Evolutionary conservation across 2,888 invertebrate species (phyloP), one percentile per base, ranked within the genome.

Genomic region (Tetragnatha montana): DNA sequence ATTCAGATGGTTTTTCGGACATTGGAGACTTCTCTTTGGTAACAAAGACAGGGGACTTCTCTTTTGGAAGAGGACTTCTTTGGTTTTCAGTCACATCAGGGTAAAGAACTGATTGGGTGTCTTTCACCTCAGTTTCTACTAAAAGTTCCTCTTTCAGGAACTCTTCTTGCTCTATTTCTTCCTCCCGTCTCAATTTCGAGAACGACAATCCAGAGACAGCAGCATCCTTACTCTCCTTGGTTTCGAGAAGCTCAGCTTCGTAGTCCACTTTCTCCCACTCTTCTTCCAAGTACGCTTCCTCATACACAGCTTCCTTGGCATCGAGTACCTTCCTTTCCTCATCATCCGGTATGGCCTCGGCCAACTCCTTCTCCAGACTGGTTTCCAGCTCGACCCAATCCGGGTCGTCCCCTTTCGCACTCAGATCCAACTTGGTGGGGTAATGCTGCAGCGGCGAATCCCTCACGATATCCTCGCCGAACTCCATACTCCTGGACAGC

Each of bases 211-310:
- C 35, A 35, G 4, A 35, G 35, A 4, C 35, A 8, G 60, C 12
- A 12, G 12, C 7, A 50, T 78, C 79, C 51, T 85, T 35, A 10
- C 50, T 21, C 21, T 51, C 47, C 17, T 85, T 51, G 4, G 79
- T 47, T 80, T 80, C 74, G 60, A 68, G 17, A 1, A 83, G 17
- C 19, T 81, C 69, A 47, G n/a, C 71, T n/a, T 83, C 83, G 74
- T 51, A 69, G n/a, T 90, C 90, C 22, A 90, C 74, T 70, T 87
- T 87, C 19, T 87, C 90, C 90, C 90, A 90, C 71, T 90, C 87
- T 7, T 60, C 87, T 79, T 87, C 90, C 82, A 80, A 82, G 49
- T 70, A 75, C 17, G 49, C 76, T 73, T 71, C 60, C 14, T 82
- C 19, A n/a, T n/a, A 17, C 50, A 22, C 22, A 74, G 19, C n/a